phyloP scores from a whole-genome alignment of 2,888 invertebrate species.

The Lottia gigantea region DNA sequence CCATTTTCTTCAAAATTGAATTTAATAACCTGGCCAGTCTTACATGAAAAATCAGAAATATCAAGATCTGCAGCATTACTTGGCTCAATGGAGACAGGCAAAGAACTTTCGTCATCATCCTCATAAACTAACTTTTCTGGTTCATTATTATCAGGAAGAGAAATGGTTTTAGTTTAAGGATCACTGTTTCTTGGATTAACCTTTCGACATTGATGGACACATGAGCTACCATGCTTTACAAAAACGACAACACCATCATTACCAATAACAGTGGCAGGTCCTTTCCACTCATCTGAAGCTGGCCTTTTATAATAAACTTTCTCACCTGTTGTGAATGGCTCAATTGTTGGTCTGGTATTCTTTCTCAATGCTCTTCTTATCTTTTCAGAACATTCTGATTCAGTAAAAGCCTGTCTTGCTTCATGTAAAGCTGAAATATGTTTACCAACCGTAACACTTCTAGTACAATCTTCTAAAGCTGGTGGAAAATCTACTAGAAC shows the following conservation, averaged over 20 bases:
- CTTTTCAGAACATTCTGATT: constrained; percentile 31
- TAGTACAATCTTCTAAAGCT: constrained; percentile 24
- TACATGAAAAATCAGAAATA: too few relatives aligned
- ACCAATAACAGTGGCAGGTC: constrained; percentile 34
- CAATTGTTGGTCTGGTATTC: constrained; percentile 22
- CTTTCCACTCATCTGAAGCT: constrained; percentile 34
- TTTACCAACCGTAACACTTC: background rate
- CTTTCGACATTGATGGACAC: too few relatives aligned
- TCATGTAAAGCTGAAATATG: constrained; percentile 16
- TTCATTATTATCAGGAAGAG: too few relatives aligned
- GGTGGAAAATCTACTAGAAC: constrained; percentile 16
- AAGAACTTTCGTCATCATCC: too few relatives aligned
- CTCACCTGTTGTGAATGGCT: constrained; percentile 15
- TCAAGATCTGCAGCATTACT: too few relatives aligned
- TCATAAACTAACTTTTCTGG: too few relatives aligned
- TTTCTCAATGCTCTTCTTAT: constrained; percentile 28
- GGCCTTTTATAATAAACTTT: constrained; percentile 34
- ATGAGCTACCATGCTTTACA: constrained; percentile 58
- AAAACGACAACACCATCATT: constrained; percentile 37
- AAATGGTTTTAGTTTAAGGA: too few relatives aligned
- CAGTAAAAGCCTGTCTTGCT: constrained; percentile 23
- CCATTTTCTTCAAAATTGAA: too few relatives aligned
- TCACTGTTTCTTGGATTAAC: too few relatives aligned
- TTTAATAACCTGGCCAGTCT: too few relatives aligned
- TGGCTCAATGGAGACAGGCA: too few relatives aligned